Conservation (phyloP, 2,797 vertebrate genomes). For the Prunella strophiata region DNA sequence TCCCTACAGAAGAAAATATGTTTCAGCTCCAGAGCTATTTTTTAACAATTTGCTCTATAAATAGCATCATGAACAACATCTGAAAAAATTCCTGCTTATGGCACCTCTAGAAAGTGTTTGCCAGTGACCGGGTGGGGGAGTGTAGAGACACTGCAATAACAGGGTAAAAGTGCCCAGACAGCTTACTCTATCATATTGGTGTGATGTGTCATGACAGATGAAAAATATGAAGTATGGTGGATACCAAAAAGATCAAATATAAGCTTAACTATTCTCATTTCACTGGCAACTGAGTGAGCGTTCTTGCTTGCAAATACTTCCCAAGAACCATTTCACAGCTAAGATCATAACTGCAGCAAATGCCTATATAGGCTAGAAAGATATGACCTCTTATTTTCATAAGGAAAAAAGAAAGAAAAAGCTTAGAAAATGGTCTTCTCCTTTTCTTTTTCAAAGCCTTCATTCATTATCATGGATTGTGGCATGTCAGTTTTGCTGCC, state of each 20-base stretch:
- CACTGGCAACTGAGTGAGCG: neutral
- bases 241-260: conserved; percentile 6
- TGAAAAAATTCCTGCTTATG: conserved; percentile 60
- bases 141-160: neutral
- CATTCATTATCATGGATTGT: neutral
- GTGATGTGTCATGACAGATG: neutral
- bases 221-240: conserved; percentile 13
- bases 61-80: conserved; percentile 65
- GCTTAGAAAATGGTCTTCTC: neutral
- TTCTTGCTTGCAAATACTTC: neutral
- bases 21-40: conserved; percentile 66
- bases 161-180: conserved; percentile 42
- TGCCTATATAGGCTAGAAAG: neutral
- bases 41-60: conserved; percentile 58
- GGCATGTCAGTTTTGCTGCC: conserved; percentile 2
- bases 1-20: conserved; percentile 39
- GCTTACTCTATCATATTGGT: neutral
- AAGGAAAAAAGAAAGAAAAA: neutral
- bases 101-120: conserved; percentile 46
- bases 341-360: conserved; percentile 27
- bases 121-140: neutral
- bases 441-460: neutral
- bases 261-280: neutral
- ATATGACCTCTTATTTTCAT: conserved; percentile 7
- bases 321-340: conserved; percentile 6